Evolutionary conservation across 1,140 invertebrate species (phyloP).

Genomic region (Ceratina australensis): DNA sequence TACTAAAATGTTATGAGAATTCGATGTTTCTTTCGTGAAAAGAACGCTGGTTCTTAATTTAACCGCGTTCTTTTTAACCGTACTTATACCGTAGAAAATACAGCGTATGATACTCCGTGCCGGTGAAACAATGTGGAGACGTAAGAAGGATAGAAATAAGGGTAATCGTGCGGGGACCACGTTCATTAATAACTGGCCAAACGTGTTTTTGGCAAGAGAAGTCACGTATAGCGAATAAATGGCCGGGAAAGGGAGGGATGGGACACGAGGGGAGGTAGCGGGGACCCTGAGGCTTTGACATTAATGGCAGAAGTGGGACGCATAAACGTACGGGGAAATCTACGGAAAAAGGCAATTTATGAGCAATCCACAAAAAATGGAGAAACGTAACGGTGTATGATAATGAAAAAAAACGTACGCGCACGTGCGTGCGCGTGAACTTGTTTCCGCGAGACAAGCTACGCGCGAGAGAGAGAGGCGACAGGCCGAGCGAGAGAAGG

Average conservation of each 20-base stretch:
- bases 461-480: conserved; percentile 44
- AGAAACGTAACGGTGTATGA: conserved; percentile 61
- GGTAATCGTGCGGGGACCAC: conserved; percentile 30
- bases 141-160: not conserved
- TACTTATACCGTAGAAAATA: no score
- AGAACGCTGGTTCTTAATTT: no score
- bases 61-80: not conserved
- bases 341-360: conserved; percentile 74
- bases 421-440: conserved; percentile 54
- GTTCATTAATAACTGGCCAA: conserved; percentile 71
- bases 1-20: no score
- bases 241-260: conserved; percentile 38
- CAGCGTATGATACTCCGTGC: no score
- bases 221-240: conserved; percentile 71
- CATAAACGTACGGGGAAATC: conserved; percentile 70
- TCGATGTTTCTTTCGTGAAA: no score
- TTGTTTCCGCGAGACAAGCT: conserved; percentile 69
- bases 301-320: conserved; percentile 75
- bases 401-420: conserved; percentile 70
- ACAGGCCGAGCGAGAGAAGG: conserved; percentile 20
- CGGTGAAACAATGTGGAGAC: conserved; percentile 41
- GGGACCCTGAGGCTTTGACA: conserved; percentile 58
- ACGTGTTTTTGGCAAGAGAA: conserved; percentile 71
- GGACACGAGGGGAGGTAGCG: conserved; percentile 22
- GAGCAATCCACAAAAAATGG: conserved; percentile 68